Base-by-base conservation (phyloP, 2,113 vertebrate species). In the Zosterops japonicus region DNA sequence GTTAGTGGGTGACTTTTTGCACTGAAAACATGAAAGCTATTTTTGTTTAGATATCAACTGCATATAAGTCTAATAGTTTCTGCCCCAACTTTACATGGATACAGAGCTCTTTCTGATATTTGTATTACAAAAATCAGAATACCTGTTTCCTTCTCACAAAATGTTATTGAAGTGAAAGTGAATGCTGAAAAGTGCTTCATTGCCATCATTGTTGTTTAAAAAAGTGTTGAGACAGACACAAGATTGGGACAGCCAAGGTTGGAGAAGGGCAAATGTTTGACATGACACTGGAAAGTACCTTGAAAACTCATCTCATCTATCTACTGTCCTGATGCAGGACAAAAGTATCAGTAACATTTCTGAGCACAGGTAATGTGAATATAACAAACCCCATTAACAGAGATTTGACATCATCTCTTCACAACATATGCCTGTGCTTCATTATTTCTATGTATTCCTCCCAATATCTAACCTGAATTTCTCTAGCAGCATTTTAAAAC, bases 41-140 rank as follows among this genome's bases (percentile, higher is more conserved):
- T 80, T 86, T 84, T 74, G 50, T 91, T 87, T 87, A 86, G 86
- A n/a, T 74, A 92, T 53, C 76, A 91, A 47, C 56, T 67, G 17
- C 27, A 47, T 39, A 2, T 61, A 78, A 77, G 31, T n/a, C 35
- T 57, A 74, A 41, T 4, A 10, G 15, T 28, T 93, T 77, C 77
- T 80, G 24, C 16, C 8, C 13, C 21, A 80, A 1, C 24, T 87
- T 41, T 31, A 71, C 29, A 67, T 29, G 14, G 24, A 70, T 47
- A 53, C 23, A 69, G 35, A 78, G 49, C 59, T 68, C 35, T 44
- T 78, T 36, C 39, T 14, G n/a, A 39, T 9, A 35, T 39, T 33
- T 81, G 14, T n/a, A 52, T 57, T 67, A 68, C 10, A 84, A 46
- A 82, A 89, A 75, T 67, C n/a, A 52, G 27, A 70, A 84, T 70